Evolutionary conservation across 2,888 invertebrate genomes (phyloP), one percentile per base, ranked within the genome.

Genomic region (Acanthosepion esculentum): DNA sequence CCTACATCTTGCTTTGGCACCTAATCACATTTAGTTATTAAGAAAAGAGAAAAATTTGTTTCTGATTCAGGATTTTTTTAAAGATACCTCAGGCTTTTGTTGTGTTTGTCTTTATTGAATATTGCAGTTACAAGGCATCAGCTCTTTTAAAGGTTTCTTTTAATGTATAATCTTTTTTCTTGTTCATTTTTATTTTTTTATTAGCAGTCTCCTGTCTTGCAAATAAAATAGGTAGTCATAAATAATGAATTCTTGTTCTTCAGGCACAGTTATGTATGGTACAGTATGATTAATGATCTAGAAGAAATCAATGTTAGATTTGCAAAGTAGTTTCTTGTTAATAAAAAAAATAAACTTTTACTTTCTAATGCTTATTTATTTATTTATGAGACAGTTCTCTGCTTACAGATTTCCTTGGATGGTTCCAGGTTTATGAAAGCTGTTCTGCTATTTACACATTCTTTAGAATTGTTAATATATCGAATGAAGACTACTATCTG

Each of bases 11-110:
- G 78, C n/a, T n/a, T 5, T 18, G n/a, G 78, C 78, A 78, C n/a
- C 78, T 78, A 78, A 78, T 78, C 78, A 33, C 78, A 78, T 78
- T 78, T 33, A 78, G 78, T n/a, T 78, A n/a, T 78, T 78, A 78
- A 78, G 23, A 78, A n/a, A 26, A 29, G n/a, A n/a, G n/a, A n/a
- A 78, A 78, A 78, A 78, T 10, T n/a, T 78, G n/a, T 78, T 78
- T 78, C 78, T 78, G 29, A 29, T 78, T 78, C 78, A 78, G n/a
- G 29, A 12, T 78, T 10, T 78, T n/a, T 33, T 33, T 12, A n/a
- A 78, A 78, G 78, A 78, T 78, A 78, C n/a, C n/a, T 78, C 0
- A 18, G 78, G 18, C 18, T 78, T 78, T 78, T 78, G n/a, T n/a
- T 78, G 33, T 15, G 78, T 33, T 78, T 78, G n/a, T n/a, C 29